Evolutionary conservation across 2,113 vertebrate genomes (phyloP), one percentile per base, ranked within the genome.

Genomic region (Campylorhamphus procurvoides): DNA sequence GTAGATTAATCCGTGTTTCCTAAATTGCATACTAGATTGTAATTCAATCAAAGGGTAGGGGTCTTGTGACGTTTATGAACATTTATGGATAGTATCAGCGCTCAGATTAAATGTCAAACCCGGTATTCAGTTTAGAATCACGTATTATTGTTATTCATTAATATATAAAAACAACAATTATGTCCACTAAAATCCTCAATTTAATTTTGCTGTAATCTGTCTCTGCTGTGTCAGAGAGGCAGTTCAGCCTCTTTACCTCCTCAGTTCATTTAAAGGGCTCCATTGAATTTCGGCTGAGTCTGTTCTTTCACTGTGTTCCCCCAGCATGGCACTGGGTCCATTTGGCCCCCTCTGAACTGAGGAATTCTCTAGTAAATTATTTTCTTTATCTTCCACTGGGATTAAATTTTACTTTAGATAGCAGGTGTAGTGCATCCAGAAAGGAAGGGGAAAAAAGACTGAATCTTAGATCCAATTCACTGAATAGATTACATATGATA

Each of bases 41-140:
- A 98, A 97, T 97, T 97, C 92, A 97, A 86, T 98, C 95, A 97
- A 96, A 92, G 94, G 90, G 90, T 82, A 79, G 69, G 90, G 91
- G 79, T 96, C 91, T 47, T 96, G 78, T 97, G 95, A 97, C 78
- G 9, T 96, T 97, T 96, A 97, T 97, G 91, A 97, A 87, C 95
- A 93, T 95, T 97, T 98, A 97, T 97, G 93, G 97, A 97, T 98
- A 95, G 77, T 86, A 60, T 89, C 84, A 97, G 92, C 33, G 2
- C 93, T 93, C 73, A 97, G 91, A 98, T 98, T 98, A 97, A 98
- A 97, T 97, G 96, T 97, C 97, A 97, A 88, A 78, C 89, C 92
- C 88, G 76, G 87, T 97, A 96, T 97, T 97, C 94, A 82, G 95
- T 98, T 98, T 96, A 75, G 93, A 62, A 89, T 96, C 80, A 79